Percentiles rank a stretch among this genome's conserved stretches.
phyloP scores from a whole-genome alignment of 2,888 invertebrate genomes.

The Rhopalosiphum nymphaeae region DNA sequence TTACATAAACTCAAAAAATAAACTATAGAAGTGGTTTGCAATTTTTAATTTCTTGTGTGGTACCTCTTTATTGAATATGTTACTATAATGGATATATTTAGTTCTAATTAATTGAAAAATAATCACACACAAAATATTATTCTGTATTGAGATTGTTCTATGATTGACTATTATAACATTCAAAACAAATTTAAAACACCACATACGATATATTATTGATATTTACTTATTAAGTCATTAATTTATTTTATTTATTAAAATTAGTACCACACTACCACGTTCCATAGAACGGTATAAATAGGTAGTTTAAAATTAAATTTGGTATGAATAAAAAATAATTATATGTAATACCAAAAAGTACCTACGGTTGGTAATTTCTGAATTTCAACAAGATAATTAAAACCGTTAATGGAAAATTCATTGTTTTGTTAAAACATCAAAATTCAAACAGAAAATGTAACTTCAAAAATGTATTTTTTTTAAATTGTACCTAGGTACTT shows the following conservation, averaged over 20 bases:
- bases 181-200: too few relatives aligned
- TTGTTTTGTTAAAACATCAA: background rate
- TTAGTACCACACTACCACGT: background rate
- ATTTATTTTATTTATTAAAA: background rate
- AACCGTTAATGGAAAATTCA: background rate
- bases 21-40: background rate
- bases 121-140: too few relatives aligned
- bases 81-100: background rate
- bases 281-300: background rate
- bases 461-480: background rate
- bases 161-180: too few relatives aligned
- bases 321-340: background rate
- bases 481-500: too few relatives aligned
- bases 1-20: background rate
- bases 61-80: background rate
- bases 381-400: background rate
- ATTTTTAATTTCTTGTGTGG: background rate
- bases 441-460: background rate
- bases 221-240: background rate
- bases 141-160: too few relatives aligned
- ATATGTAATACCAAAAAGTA: background rate
- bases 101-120: too few relatives aligned
- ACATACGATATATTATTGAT: too few relatives aligned
- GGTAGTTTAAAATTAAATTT: background rate
- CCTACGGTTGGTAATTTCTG: background rate